Evolutionary conservation across 2,797 vertebrate genomes (phyloP).

Genomic region (Sebastes umbrosus): DNA sequence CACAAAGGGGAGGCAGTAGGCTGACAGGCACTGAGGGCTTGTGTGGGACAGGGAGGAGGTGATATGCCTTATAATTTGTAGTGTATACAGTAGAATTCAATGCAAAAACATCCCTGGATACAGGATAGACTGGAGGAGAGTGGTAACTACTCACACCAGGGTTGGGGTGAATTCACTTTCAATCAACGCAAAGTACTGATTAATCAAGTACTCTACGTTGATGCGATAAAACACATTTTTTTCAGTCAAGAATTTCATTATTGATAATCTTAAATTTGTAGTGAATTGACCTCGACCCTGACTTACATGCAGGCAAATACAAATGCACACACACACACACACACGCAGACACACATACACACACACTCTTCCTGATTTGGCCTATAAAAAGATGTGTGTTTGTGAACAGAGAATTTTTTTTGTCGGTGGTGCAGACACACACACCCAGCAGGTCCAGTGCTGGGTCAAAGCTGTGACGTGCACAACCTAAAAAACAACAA

Average conservation of each 20-base stretch:
- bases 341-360: conserved; percentile 15
- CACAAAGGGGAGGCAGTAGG: conserved; percentile 90
- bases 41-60: conserved; percentile 76
- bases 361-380: conserved; percentile 91
- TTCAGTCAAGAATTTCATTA: conserved; percentile 53
- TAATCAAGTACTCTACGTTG: conserved; percentile 39
- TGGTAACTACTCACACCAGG: conserved; percentile 71
- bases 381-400: conserved; percentile 92
- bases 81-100: conserved; percentile 83
- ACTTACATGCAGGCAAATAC: conserved; percentile 74
- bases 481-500: conserved; percentile 85
- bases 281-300: conserved; percentile 79
- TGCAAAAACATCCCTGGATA: conserved; percentile 78
- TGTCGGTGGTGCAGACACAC: conserved; percentile 80
- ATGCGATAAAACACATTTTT: conserved; percentile 28
- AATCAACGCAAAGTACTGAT: conserved; percentile 35
- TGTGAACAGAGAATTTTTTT: conserved; percentile 86
- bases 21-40: conserved; percentile 89
- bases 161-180: conserved; percentile 70
- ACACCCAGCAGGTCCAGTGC: conserved; percentile 83
- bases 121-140: conserved; percentile 77
- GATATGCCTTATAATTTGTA: conserved; percentile 83
- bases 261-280: conserved; percentile 26
- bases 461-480: conserved; percentile 90
- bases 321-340: conserved; percentile 31